These are phyloP conservation scores for Zapornia atra DNA, from an alignment of 2,113 vertebrate genomes.

Conservation along the genomic window DNA sequence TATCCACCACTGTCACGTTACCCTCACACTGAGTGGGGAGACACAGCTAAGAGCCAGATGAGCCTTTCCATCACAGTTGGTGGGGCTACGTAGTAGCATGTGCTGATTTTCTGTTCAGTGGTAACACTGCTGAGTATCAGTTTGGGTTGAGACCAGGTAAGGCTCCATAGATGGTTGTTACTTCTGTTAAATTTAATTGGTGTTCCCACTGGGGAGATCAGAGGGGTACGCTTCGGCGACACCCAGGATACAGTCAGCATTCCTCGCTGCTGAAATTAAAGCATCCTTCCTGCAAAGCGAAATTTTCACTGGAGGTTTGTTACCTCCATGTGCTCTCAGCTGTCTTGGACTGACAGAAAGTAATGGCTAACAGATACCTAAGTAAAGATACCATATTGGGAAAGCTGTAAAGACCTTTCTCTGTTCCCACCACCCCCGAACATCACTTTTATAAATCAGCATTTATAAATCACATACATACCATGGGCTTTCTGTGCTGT, in stretches of 20 bases:
- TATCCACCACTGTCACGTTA: neutral
- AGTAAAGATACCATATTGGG: neutral
- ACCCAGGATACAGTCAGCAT: neutral
- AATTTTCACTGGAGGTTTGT: neutral
- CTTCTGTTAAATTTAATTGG: neutral
- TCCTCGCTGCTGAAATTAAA: neutral
- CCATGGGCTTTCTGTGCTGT: neutral
- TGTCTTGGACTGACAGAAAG: neutral
- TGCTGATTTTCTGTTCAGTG: neutral
- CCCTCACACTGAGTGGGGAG: rapidly evolving
- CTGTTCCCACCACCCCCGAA: rapidly evolving
- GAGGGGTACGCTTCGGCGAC: rapidly evolving
- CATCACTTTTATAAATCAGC: neutral
- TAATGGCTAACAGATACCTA: neutral
- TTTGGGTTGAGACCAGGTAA: neutral
- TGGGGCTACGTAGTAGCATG: neutral
- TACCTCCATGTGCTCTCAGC: rapidly evolving
- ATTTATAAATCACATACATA: neutral
- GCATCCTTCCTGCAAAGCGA: neutral
- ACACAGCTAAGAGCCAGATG: neutral
- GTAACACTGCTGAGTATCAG: neutral
- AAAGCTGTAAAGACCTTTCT: neutral
- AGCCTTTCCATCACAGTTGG: neutral
- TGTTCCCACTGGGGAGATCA: rapidly evolving
- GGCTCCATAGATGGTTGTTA: neutral